phyloP scores from a whole-genome alignment of 2,888 invertebrate species.

The Dichetophora obliterata region DNA sequence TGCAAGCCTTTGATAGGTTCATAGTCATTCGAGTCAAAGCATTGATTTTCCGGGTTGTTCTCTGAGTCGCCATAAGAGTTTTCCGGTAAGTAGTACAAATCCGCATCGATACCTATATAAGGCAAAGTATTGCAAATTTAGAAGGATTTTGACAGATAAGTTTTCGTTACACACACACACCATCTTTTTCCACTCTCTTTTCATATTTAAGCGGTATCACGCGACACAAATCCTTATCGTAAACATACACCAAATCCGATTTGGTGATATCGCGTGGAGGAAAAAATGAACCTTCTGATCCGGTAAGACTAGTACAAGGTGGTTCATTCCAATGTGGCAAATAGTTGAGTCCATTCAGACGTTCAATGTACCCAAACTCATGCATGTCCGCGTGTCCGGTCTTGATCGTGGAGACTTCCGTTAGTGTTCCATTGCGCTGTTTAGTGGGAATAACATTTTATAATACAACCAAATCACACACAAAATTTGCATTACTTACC shows the following conservation, averaged over 20 bases:
- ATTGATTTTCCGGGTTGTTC: slow-evolving; percentile 79
- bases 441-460: neutral
- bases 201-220: slow-evolving; percentile 82
- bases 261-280: slow-evolving; percentile 82
- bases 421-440: slow-evolving; percentile 84
- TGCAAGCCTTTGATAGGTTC: slow-evolving; percentile 84
- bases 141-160: no score
- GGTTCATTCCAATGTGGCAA: slow-evolving; percentile 81
- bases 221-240: slow-evolving; percentile 89
- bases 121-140: no score
- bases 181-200: slow-evolving; percentile 79
- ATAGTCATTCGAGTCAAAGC: slow-evolving; percentile 76
- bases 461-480: neutral
- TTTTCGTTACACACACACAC: no score
- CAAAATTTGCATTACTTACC: slow-evolving; percentile 72
- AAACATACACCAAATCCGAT: slow-evolving; percentile 80
- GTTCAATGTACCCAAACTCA: slow-evolving; percentile 83
- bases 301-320: slow-evolving; percentile 81
- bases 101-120: slow-evolving; percentile 77
- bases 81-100: slow-evolving; percentile 80
- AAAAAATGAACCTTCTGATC: slow-evolving; percentile 87
- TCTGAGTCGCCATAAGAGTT: slow-evolving; percentile 79
- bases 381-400: slow-evolving; percentile 82
- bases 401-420: slow-evolving; percentile 84
- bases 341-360: slow-evolving; percentile 81